Conservation (phyloP, 2,113 vertebrate species). For the Xiphophorus maculatus region DNA sequence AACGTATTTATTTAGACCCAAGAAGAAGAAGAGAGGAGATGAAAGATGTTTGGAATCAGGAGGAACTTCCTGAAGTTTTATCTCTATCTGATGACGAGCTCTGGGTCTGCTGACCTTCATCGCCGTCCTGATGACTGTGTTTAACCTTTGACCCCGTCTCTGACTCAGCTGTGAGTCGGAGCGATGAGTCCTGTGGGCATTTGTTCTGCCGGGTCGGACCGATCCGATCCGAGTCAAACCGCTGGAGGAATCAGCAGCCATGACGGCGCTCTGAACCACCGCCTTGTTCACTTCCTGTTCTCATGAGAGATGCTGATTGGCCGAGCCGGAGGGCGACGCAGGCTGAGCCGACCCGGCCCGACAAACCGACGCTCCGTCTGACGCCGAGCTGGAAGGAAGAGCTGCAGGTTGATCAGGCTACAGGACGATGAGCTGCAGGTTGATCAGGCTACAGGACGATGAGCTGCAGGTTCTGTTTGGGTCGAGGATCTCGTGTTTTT, state of each 20-base stretch:
- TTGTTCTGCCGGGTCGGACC: background rate
- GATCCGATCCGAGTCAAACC: background rate
- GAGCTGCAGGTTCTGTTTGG: too few species aligned
- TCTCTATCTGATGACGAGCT: background rate
- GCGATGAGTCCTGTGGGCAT: background rate
- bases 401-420: too few species aligned
- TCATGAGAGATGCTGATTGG: slow-evolving; percentile 33
- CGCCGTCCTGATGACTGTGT: background rate
- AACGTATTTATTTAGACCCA: background rate
- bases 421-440: background rate
- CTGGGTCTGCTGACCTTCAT: background rate
- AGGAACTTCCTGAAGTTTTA: background rate
- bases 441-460: too few species aligned
- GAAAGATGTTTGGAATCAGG: background rate
- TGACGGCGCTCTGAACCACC: slow-evolving; percentile 43
- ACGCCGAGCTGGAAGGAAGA: too few species aligned
- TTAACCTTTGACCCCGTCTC: background rate
- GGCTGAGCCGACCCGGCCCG: slow-evolving; percentile 45
- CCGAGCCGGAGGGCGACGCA: slow-evolving; percentile 38
- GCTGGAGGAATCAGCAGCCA: slow-evolving; percentile 1
- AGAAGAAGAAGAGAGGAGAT: background rate
- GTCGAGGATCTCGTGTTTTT: too few species aligned
- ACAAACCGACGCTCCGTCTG: slow-evolving; percentile 20
- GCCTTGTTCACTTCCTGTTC: slow-evolving; percentile 42
- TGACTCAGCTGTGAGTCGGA: background rate